Conservation (phyloP, 2,888 invertebrate species). For the Meghimatium bilineatum region DNA sequence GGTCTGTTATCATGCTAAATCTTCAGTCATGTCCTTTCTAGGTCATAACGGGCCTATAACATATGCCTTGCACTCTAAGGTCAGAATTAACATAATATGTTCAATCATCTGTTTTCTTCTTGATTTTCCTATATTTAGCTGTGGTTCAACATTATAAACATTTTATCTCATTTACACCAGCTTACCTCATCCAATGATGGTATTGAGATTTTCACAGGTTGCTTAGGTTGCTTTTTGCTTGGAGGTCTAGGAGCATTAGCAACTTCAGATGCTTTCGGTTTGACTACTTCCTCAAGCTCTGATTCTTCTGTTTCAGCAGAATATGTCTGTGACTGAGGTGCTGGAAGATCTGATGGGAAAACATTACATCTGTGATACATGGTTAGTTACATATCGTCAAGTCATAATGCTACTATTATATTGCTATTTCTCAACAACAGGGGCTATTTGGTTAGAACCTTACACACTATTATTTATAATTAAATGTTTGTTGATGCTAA, state of each 20-base stretch:
- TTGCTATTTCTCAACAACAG: too few relatives aligned
- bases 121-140: too few relatives aligned
- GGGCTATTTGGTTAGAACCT: neutral
- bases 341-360: constrained; percentile 54
- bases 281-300: constrained; percentile 70
- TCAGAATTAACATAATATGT: too few relatives aligned
- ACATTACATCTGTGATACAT: neutral
- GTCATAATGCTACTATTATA: too few relatives aligned
- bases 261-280: constrained; percentile 65
- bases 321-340: constrained; percentile 54
- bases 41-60: too few relatives aligned
- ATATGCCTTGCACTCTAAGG: too few relatives aligned
- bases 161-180: neutral
- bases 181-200: constrained; percentile 36
- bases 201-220: constrained; percentile 47
- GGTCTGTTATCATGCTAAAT: too few relatives aligned
- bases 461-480: neutral
- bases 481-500: neutral
- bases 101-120: too few relatives aligned
- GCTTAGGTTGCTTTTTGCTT: constrained; percentile 57
- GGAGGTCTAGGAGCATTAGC: constrained; percentile 66
- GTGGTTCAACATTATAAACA: neutral
- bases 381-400: neutral
- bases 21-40: too few relatives aligned
- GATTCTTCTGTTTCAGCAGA: constrained; percentile 59